phyloP scores from a whole-genome alignment of 2,888 invertebrate species.

The Nephrotoma guestfalica region DNA sequence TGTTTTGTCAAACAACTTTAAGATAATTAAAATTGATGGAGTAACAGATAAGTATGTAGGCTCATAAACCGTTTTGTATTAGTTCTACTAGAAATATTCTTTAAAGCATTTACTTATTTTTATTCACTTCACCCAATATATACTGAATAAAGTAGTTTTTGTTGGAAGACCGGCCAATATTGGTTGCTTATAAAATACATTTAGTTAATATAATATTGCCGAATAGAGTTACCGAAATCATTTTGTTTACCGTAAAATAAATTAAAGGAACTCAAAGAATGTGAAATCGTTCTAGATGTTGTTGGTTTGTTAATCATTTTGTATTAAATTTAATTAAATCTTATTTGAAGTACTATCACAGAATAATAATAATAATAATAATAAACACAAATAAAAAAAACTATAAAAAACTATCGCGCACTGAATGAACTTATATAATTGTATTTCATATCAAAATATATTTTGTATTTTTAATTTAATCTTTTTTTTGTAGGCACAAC shows the following conservation, averaged over 20 bases:
- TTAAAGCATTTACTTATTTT: no score
- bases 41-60: no score
- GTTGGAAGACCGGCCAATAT: not conserved
- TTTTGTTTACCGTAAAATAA: not conserved
- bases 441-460: not conserved
- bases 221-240: not conserved
- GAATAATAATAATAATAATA: not conserved
- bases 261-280: not conserved
- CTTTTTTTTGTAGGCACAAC: not conserved
- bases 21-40: no score
- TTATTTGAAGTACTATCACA: not conserved
- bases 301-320: not conserved
- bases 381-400: not conserved
- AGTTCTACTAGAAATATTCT: no score
- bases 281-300: not conserved
- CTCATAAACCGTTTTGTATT: no score
- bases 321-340: not conserved
- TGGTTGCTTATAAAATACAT: not conserved
- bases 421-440: not conserved
- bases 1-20: no score
- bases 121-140: no score
- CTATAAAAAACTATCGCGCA: not conserved
- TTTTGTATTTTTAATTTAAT: not conserved
- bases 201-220: not conserved
- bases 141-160: not conserved